These are phyloP conservation scores for Leptopilina drosophilae DNA, from an alignment of 2,888 invertebrate species.

Conservation along the genomic window DNA sequence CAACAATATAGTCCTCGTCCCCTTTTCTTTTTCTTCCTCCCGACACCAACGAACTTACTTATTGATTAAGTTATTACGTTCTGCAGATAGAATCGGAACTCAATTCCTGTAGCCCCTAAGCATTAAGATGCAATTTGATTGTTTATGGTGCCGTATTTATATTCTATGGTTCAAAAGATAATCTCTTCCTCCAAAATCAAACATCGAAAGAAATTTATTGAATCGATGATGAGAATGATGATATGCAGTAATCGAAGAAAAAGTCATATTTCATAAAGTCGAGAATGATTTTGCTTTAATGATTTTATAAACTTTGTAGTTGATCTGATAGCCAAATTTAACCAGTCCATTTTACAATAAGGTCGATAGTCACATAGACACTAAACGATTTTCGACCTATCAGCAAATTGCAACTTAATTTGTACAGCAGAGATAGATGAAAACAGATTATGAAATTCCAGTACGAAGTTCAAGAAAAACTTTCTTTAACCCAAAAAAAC, in stretches of 20 bases:
- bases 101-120: slow-evolving; percentile 44
- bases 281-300: neutral
- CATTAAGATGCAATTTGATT: slow-evolving; percentile 11
- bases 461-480: too few relatives aligned
- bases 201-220: slow-evolving; percentile 3
- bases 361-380: too few relatives aligned
- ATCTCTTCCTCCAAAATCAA: slow-evolving; percentile 1
- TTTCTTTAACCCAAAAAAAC: too few relatives aligned
- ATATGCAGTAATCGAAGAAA: neutral
- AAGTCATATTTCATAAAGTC: neutral
- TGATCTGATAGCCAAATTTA: too few relatives aligned
- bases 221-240: slow-evolving; percentile 20
- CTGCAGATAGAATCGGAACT: slow-evolving; percentile 57
- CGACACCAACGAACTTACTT: slow-evolving; percentile 54
- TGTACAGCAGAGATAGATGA: too few relatives aligned
- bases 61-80: slow-evolving; percentile 64
- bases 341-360: too few relatives aligned
- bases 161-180: neutral
- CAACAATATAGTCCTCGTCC: slow-evolving; percentile 48
- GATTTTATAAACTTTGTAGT: neutral
- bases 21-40: slow-evolving; percentile 24
- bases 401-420: too few relatives aligned
- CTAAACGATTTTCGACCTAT: too few relatives aligned
- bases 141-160: neutral
- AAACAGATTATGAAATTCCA: too few relatives aligned